phyloP scores from a whole-genome alignment of 2,888 invertebrate species.

The Bembecia ichneumoniformis region DNA sequence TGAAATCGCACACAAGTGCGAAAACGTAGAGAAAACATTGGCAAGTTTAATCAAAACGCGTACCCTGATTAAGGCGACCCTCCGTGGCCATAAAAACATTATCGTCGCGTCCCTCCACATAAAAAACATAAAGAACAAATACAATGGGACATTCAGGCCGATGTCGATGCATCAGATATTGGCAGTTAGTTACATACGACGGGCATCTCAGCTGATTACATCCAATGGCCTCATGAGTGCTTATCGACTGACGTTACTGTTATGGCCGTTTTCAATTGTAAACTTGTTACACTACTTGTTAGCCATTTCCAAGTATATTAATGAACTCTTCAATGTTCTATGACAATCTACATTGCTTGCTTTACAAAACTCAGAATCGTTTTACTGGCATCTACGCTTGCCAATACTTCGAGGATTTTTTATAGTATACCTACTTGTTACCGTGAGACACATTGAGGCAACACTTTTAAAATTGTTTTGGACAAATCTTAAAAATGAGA shows the following conservation, averaged over 20 bases:
- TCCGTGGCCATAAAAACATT: constrained; percentile 68
- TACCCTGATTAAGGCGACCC: constrained; percentile 66
- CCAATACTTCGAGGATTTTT: too few relatives aligned
- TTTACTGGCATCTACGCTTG: too few relatives aligned
- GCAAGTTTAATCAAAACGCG: constrained; percentile 60
- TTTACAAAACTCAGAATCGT: too few relatives aligned
- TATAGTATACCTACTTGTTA: too few relatives aligned
- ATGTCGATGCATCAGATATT: constrained; percentile 62
- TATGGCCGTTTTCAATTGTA: constrained; percentile 51
- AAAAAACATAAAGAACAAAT: constrained; percentile 71
- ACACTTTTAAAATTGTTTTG: too few relatives aligned
- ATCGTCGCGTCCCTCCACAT: constrained; percentile 62
- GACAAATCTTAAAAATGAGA: too few relatives aligned
- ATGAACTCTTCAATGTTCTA: not conserved
- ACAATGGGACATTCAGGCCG: constrained; percentile 53
- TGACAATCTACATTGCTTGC: too few relatives aligned
- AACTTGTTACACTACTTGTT: constrained; percentile 22
- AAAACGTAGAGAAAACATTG: constrained; percentile 33
- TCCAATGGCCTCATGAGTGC: constrained; percentile 22
- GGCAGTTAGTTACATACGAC: constrained; percentile 62
- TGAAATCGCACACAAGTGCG: constrained; percentile 7
- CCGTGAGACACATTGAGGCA: too few relatives aligned
- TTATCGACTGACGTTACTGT: constrained; percentile 21
- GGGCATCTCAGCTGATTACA: constrained; percentile 57
- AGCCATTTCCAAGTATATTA: not conserved